phyloP scores from a whole-genome alignment of 2,797 vertebrate genomes.

The Austrolebias charrua region DNA sequence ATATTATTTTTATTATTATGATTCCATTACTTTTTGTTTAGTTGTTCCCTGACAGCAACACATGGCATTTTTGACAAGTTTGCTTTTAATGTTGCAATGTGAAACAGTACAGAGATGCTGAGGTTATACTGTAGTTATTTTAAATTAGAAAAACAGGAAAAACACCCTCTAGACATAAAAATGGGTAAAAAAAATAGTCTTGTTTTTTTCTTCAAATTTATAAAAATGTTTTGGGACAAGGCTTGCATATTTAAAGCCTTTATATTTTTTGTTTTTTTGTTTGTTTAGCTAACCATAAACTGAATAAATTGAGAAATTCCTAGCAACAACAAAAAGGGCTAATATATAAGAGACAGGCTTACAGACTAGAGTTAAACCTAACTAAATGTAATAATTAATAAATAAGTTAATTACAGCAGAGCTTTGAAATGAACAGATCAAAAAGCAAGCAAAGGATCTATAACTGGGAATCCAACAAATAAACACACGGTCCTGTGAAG shows the following conservation, averaged over 20 bases:
- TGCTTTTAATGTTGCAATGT: too few species aligned
- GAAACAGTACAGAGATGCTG: too few species aligned
- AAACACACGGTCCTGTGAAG: constrained; percentile 58
- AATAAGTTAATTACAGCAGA: constrained; percentile 23
- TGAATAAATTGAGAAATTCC: neutral
- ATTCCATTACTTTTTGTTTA: too few species aligned
- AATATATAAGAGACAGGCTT: neutral
- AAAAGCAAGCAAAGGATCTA: constrained; percentile 28
- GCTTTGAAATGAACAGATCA: constrained; percentile 47
- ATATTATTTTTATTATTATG: too few species aligned
- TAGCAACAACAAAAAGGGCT: neutral
- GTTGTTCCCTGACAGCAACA: too few species aligned
- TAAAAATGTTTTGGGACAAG: neutral
- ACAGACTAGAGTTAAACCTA: neutral
- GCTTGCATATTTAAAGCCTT: neutral
- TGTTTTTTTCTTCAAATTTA: neutral
- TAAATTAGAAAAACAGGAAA: too few species aligned
- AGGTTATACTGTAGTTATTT: too few species aligned
- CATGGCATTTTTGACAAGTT: too few species aligned
- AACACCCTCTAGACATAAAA: too few species aligned
- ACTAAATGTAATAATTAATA: constrained; percentile 25
- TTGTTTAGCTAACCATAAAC: neutral
- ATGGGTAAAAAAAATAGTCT: too few species aligned
- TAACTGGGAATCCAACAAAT: constrained; percentile 33
- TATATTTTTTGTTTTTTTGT: neutral